Evolutionary conservation across 2,797 vertebrate genomes (phyloP).

Genomic region (Takifugu rubripes): DNA sequence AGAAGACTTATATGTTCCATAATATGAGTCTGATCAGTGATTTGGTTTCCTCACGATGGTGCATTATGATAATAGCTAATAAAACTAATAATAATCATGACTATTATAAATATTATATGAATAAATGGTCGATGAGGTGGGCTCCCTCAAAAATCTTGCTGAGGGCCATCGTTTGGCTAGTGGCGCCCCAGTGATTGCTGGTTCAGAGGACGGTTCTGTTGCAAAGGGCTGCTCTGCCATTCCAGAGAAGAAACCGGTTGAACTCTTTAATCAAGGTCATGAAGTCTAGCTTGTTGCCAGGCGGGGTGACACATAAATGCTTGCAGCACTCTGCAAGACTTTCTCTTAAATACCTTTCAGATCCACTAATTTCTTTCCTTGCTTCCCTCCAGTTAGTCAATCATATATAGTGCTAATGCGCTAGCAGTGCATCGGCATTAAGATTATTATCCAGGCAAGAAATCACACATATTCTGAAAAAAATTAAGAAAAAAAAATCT

Average conservation of each 20-base stretch:
- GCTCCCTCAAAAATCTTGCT: no score
- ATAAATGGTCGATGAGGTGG: no score
- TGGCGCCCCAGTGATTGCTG: not conserved
- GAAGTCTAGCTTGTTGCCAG: constrained; percentile 29
- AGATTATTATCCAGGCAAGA: constrained; percentile 17
- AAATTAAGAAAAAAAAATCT: constrained; percentile 5
- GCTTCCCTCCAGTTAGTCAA: constrained; percentile 4
- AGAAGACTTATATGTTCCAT: no score
- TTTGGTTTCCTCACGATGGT: no score
- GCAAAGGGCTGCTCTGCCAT: constrained; percentile 1
- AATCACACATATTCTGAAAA: constrained; percentile 7
- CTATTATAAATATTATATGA: no score
- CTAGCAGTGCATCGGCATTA: not conserved
- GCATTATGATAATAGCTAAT: no score
- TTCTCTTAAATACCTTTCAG: not conserved
- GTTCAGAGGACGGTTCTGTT: constrained; percentile 21
- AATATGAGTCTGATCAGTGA: no score
- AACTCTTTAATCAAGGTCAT: constrained; percentile 23
- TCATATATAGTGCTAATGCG: constrained; percentile 4
- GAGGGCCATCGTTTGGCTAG: no score
- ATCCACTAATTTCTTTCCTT: not conserved
- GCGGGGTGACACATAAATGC: constrained; percentile 4
- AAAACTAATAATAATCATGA: no score
- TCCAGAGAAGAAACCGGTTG: constrained; percentile 14
- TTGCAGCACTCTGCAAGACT: not conserved